Evolutionary conservation across 2,797 vertebrate species (phyloP).

Genomic region (Apogon talboti): DNA sequence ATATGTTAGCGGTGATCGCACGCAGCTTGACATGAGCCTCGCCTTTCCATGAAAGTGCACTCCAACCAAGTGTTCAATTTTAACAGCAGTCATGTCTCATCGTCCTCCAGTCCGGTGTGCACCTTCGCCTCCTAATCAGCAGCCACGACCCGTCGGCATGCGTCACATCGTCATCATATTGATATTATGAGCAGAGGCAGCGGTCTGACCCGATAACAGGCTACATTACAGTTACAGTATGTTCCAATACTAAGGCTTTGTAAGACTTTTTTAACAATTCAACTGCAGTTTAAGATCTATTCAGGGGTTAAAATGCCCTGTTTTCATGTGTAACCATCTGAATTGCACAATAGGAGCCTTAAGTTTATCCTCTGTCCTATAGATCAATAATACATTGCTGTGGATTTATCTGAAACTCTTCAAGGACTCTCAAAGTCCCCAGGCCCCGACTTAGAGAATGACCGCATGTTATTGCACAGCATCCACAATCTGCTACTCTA

Average conservation of each 20-base stretch:
- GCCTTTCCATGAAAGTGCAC: constrained; percentile 70
- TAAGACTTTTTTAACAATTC: too few species aligned
- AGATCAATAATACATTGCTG: too few species aligned
- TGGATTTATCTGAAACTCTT: background rate
- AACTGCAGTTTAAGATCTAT: too few species aligned
- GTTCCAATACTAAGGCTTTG: too few species aligned
- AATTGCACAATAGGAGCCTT: too few species aligned
- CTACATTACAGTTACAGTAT: too few species aligned
- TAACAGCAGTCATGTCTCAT: constrained; percentile 74
- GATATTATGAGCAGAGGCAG: constrained; percentile 7
- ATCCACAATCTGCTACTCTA: constrained; percentile 49
- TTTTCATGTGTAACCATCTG: too few species aligned
- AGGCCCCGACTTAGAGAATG: constrained; percentile 36
- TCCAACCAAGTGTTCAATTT: constrained; percentile 68
- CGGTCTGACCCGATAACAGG: background rate
- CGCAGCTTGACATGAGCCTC: constrained; percentile 70
- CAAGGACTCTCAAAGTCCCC: constrained; percentile 1
- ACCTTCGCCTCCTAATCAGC: constrained; percentile 55
- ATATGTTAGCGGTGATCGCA: constrained; percentile 78
- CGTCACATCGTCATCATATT: constrained; percentile 46
- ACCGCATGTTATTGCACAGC: constrained; percentile 55
- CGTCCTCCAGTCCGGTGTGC: constrained; percentile 47
- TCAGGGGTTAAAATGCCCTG: too few species aligned
- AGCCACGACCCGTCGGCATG: constrained; percentile 20
- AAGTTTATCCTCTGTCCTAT: too few species aligned